A percentile compares a stretch with the other conserved stretches of the same genome.
phyloP scores from a whole-genome alignment of 2,113 vertebrate species.

The Ageneiosus marmoratus region DNA sequence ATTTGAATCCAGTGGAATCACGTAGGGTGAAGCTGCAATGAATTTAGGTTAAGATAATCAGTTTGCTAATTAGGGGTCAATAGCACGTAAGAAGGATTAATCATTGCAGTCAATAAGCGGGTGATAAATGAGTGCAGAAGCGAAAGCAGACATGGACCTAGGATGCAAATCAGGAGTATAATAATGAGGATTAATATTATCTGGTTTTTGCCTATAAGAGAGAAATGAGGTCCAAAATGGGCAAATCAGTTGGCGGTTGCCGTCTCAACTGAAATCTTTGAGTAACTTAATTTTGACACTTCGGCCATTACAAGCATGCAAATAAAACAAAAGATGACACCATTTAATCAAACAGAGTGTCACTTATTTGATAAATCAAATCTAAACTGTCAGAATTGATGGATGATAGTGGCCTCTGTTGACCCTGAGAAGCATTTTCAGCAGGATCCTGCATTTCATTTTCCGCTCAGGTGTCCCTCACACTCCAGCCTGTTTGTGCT shows the following conservation, averaged over 20 bases:
- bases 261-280: background rate
- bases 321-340: background rate
- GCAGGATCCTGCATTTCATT: slow-evolving; percentile 8
- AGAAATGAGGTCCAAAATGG: background rate
- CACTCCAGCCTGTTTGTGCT: slow-evolving; percentile 10
- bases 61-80: too few species aligned
- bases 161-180: too few species aligned
- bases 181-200: too few species aligned
- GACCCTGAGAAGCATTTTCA: background rate
- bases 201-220: background rate
- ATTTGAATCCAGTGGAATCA: too few species aligned
- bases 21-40: too few species aligned
- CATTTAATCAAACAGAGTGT: background rate
- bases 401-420: background rate
- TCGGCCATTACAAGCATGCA: background rate
- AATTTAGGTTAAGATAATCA: too few species aligned
- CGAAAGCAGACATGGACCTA: too few species aligned
- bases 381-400: background rate
- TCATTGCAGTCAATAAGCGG: too few species aligned
- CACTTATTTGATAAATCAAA: too few species aligned
- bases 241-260: background rate
- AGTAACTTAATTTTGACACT: background rate
- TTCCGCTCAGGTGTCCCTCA: slow-evolving; percentile 35
- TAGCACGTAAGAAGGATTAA: too few species aligned
- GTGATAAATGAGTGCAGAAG: too few species aligned